These are phyloP conservation scores for Patella depressa DNA, from an alignment of 2,888 invertebrate species.

Conservation along the genomic window DNA sequence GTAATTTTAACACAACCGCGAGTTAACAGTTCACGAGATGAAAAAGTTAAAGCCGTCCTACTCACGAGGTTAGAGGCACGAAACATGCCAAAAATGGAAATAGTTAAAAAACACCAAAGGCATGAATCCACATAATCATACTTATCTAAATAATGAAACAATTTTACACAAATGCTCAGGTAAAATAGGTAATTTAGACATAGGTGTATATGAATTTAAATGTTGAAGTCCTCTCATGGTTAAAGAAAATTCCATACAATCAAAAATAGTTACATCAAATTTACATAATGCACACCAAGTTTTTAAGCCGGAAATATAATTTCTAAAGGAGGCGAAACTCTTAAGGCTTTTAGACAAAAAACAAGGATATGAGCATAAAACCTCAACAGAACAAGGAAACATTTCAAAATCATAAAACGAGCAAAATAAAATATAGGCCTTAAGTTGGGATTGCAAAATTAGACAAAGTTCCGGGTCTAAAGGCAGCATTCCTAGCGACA, in stretches of 20 bases:
- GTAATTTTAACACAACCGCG: background rate
- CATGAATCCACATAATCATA: background rate
- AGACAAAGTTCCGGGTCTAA: no score
- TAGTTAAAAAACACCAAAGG: background rate
- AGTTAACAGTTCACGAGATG: background rate
- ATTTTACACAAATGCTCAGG: constrained; percentile 4
- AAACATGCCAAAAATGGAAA: background rate
- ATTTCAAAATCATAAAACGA: no score
- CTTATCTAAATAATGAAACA: background rate
- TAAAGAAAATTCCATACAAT: background rate
- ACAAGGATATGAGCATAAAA: no score
- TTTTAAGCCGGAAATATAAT: constrained; percentile 1
- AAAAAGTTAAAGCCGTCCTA: background rate
- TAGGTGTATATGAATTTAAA: background rate
- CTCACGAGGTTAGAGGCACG: background rate
- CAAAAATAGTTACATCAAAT: background rate
- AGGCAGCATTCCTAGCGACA: no score
- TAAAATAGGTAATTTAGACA: background rate
- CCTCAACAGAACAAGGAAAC: no score
- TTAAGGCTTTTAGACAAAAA: background rate
- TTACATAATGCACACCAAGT: background rate
- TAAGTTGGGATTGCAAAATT: no score
- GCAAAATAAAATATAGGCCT: no score
- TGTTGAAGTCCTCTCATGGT: background rate
- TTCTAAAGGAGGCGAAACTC: background rate